Conservation (phyloP, 2,797 vertebrate genomes). For the Notolepis coatsorum region DNA sequence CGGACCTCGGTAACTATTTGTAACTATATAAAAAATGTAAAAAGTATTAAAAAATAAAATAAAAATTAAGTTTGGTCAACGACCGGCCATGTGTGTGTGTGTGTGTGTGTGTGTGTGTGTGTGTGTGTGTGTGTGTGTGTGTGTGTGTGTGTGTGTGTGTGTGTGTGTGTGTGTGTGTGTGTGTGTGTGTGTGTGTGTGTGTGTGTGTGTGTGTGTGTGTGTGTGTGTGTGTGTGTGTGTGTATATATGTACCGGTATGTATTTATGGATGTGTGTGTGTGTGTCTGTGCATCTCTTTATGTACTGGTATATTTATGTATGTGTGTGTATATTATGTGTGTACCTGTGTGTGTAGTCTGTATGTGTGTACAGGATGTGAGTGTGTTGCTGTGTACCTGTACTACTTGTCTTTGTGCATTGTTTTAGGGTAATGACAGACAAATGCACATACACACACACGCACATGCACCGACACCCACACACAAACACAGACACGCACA, state of each 20-base stretch:
- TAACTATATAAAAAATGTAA: too few species aligned
- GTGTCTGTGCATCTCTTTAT: constrained; percentile 13
- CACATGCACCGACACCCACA: constrained; percentile 1
- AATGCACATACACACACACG: constrained; percentile 5
- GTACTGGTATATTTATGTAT: neutral
- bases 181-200: neutral
- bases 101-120: neutral
- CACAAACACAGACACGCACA: constrained; percentile 1
- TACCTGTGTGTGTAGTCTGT: neutral
- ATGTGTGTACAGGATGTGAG: constrained; percentile 1
- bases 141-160: neutral
- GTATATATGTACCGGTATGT: too few species aligned
- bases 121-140: neutral
- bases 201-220: neutral
- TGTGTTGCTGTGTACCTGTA: neutral
- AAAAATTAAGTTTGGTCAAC: too few species aligned
- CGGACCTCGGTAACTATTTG: too few species aligned
- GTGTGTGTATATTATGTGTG: constrained; percentile 3
- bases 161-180: constrained; percentile 7
- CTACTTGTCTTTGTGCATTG: too few species aligned
- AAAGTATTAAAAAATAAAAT: too few species aligned
- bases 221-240: neutral
- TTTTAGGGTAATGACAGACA: constrained; percentile 7
- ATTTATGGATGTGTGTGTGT: constrained; percentile 8
- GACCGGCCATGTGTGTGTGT: too few species aligned